Percentiles rank a stretch among this genome's conserved stretches.
phyloP scores from a whole-genome alignment of 1,140 invertebrate species.

The Temnothorax longispinosus region DNA sequence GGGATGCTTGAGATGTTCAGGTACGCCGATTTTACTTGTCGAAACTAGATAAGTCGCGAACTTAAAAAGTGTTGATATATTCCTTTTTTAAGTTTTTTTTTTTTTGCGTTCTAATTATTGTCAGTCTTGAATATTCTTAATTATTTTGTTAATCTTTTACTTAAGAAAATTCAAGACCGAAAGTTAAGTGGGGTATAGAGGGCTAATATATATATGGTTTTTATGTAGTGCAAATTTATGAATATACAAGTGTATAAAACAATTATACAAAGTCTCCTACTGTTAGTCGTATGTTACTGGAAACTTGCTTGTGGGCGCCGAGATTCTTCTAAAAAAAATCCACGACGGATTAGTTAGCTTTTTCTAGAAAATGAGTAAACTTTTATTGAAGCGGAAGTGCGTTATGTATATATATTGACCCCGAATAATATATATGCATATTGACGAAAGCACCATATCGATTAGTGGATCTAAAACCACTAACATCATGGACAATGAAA shows the following conservation, averaged over 20 bases:
- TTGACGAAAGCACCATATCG: conserved; percentile 33
- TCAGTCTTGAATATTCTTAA: conserved; percentile 27
- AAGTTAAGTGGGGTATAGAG: not conserved
- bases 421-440: not conserved
- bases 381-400: not conserved
- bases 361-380: conserved; percentile 15
- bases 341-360: not conserved
- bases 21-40: not conserved
- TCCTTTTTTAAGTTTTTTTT: not conserved
- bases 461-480: not conserved
- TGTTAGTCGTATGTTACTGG: conserved; percentile 18
- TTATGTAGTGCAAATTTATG: conserved; percentile 16
- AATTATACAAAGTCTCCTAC: conserved; percentile 24
- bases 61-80: not conserved
- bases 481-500: conserved; percentile 3
- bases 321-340: conserved; percentile 19
- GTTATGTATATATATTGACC: conserved; percentile 21
- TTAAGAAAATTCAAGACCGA: conserved; percentile 11
- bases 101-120: not conserved
- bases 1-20: not conserved
- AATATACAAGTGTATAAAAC: conserved; percentile 21
- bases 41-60: not conserved
- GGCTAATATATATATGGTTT: conserved; percentile 8
- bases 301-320: not conserved
- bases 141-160: conserved; percentile 3